These are phyloP conservation scores for Steinernema khuongi DNA, from an alignment of 1,140 invertebrate genomes.

Conservation along the genomic window DNA sequence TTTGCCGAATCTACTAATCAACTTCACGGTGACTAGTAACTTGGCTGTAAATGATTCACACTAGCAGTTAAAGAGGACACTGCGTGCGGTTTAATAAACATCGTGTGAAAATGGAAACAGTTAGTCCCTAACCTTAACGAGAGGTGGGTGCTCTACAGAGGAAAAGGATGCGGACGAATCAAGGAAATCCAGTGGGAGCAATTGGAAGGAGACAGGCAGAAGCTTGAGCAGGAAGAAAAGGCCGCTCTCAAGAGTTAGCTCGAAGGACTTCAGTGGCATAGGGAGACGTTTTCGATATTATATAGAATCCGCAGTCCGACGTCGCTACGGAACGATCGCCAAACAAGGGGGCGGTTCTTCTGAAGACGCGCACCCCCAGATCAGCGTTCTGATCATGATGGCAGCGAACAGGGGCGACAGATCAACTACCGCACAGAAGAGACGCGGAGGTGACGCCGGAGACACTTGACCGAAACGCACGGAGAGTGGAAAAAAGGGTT, in stretches of 20 bases:
- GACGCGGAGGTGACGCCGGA: not conserved
- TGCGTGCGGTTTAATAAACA: no score
- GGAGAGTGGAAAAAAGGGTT: not conserved
- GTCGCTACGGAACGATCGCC: conserved; percentile 8
- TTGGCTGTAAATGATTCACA: no score
- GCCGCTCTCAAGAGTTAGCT: not conserved
- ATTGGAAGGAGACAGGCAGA: not conserved
- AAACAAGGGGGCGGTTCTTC: conserved; percentile 12
- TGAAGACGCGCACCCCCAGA: conserved; percentile 10
- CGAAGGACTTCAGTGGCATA: not conserved
- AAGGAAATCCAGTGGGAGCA: not conserved
- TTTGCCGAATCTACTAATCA: no score
- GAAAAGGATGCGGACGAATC: no score
- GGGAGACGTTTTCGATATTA: not conserved
- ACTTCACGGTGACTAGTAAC: no score
- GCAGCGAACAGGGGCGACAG: no score
- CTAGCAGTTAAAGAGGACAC: no score
- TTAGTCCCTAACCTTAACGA: no score
- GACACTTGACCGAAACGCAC: not conserved
- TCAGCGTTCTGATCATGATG: not conserved
- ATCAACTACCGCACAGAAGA: not conserved
- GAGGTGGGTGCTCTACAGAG: no score
- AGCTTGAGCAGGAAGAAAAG: not conserved
- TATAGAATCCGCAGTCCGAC: conserved; percentile 8
- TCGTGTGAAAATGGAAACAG: no score